These are phyloP conservation scores for Henricia sp. DNA, from an alignment of 53 echinoderm and acorn worm genomes.

Conservation along the genomic window DNA sequence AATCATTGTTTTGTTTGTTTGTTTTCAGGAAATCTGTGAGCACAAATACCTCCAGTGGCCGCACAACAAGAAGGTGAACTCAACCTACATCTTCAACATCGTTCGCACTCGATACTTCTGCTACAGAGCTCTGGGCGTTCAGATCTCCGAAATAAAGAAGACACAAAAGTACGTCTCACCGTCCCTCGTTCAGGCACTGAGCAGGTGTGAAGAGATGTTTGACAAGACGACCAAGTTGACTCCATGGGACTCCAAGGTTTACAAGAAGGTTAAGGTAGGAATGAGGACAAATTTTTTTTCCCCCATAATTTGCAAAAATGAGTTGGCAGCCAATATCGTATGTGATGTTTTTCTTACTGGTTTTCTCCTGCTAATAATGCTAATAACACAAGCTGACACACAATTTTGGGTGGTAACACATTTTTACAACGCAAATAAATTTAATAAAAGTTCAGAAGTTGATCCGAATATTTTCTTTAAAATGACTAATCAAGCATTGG, in stretches of 20 bases:
- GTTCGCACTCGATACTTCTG: slow-evolving; percentile 42
- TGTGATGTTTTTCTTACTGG: too few relatives aligned
- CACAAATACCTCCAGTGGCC: slow-evolving; percentile 57
- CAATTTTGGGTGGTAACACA: too few relatives aligned
- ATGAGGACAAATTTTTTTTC: too few relatives aligned
- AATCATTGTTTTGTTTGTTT: background rate
- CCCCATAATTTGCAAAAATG: too few relatives aligned
- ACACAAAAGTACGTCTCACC: slow-evolving; percentile 51
- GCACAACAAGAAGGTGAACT: slow-evolving; percentile 55
- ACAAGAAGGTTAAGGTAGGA: slow-evolving; percentile 1
- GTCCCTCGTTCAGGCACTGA: slow-evolving; percentile 39
- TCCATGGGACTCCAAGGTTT: slow-evolving; percentile 21
- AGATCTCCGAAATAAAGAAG: slow-evolving; percentile 40
- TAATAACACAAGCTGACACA: too few relatives aligned
- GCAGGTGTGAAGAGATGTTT: slow-evolving; percentile 57
- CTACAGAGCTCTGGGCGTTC: slow-evolving; percentile 46
- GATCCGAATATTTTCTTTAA: background rate
- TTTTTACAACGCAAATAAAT: too few relatives aligned
- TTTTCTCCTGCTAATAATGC: too few relatives aligned
- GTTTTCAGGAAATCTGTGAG: slow-evolving; percentile 60
- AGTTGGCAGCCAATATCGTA: too few relatives aligned
- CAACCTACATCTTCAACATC: slow-evolving; percentile 45
- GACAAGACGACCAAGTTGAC: slow-evolving; percentile 30
- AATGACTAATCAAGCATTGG: background rate
- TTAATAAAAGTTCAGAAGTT: too few relatives aligned